Percentiles rank a stretch among this genome's conserved stretches.
Conservation (phyloP, 2,797 vertebrate species). For the Dromococcyx pavoninus region DNA sequence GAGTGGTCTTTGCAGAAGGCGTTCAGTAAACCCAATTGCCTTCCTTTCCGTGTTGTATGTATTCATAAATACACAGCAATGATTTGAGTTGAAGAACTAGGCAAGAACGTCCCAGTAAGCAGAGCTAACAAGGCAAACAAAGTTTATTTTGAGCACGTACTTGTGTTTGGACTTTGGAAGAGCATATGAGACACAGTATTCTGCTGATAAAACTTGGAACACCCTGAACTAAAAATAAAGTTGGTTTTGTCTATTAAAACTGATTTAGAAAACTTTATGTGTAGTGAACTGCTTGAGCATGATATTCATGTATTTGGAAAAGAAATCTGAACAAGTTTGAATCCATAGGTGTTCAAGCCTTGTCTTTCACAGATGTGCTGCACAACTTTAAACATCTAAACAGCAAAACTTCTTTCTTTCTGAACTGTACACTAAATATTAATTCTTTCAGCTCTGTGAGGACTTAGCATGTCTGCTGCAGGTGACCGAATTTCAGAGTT, state of each 20-base stretch:
- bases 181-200: neutral
- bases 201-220: constrained; percentile 8
- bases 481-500: neutral
- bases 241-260: neutral
- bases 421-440: neutral
- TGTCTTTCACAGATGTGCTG: neutral
- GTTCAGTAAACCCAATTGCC: neutral
- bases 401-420: neutral
- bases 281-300: neutral
- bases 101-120: neutral
- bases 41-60: neutral
- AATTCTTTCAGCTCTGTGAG: neutral
- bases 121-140: neutral
- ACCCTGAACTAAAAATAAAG: neutral
- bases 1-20: neutral
- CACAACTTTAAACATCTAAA: neutral
- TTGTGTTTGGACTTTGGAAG: neutral
- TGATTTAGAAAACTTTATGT: neutral
- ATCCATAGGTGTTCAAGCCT: neutral
- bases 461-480: neutral
- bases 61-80: neutral
- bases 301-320: neutral
- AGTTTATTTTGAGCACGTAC: neutral
- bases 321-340: neutral
- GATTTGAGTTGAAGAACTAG: neutral